phyloP scores from a whole-genome alignment of 1,140 invertebrate species.

The Papilio polytes region DNA sequence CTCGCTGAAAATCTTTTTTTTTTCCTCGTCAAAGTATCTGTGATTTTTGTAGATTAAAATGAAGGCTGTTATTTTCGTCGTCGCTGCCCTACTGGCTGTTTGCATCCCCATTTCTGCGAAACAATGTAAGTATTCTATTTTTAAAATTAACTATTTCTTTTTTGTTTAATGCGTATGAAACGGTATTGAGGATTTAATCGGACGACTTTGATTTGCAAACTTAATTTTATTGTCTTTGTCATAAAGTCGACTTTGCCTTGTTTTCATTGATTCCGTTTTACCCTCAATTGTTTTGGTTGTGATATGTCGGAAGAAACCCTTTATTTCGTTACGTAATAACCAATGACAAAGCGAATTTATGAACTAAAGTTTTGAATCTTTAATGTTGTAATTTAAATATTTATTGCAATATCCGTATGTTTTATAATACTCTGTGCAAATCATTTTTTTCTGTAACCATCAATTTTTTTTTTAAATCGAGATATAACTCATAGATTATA shows the following conservation, averaged over 20 bases:
- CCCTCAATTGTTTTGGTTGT: background rate
- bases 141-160: constrained; percentile 48
- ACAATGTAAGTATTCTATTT: constrained; percentile 81
- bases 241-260: constrained; percentile 10
- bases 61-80: constrained; percentile 77
- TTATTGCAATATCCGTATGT: background rate
- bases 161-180: constrained; percentile 43
- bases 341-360: background rate
- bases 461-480: background rate
- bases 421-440: background rate
- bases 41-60: constrained; percentile 80
- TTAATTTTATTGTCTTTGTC: background rate
- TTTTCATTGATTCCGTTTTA: constrained; percentile 4
- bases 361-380: background rate
- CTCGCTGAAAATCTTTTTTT: constrained; percentile 42
- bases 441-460: background rate
- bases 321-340: constrained; percentile 6
- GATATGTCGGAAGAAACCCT: background rate
- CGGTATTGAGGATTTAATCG: background rate
- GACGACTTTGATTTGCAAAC: background rate
- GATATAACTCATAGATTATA: background rate
- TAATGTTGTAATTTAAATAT: background rate
- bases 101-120: constrained; percentile 70
- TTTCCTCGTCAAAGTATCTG: constrained; percentile 75
- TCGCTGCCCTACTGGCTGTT: constrained; percentile 69